Evolutionary conservation across 1,140 invertebrate species (phyloP).

Genomic region (Papilio xuthus): DNA sequence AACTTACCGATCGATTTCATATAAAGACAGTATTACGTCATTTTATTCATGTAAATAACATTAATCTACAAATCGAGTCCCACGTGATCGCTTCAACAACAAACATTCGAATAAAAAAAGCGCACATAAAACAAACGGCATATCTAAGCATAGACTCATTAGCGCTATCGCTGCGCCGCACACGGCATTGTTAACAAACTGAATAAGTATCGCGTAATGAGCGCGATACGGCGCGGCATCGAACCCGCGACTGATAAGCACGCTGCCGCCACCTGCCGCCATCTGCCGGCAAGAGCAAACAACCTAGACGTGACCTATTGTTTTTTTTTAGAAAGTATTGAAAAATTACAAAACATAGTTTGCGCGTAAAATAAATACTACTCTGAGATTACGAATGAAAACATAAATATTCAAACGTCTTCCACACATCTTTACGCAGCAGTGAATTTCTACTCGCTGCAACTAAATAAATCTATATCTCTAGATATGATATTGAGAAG

Average conservation of each 20-base stretch:
- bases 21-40: not conserved
- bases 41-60: not conserved
- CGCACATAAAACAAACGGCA: constrained; percentile 36
- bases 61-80: constrained; percentile 27
- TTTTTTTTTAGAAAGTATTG: not conserved
- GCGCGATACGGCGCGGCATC: constrained; percentile 42
- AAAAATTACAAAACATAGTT: not conserved
- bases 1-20: not conserved
- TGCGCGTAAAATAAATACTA: too few relatives aligned
- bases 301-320: constrained; percentile 27
- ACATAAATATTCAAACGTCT: too few relatives aligned
- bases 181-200: constrained; percentile 48
- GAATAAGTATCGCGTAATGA: constrained; percentile 60
- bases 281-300: not conserved
- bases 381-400: too few relatives aligned
- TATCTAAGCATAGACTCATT: constrained; percentile 40
- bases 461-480: too few relatives aligned
- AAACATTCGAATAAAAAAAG: constrained; percentile 10
- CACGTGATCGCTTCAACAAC: not conserved
- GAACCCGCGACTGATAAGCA: constrained; percentile 42
- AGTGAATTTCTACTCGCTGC: too few relatives aligned
- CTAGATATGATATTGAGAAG: too few relatives aligned
- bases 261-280: constrained; percentile 37
- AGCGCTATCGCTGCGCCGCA: constrained; percentile 38
- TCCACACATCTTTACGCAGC: too few relatives aligned